phyloP scores from a whole-genome alignment of 2,113 vertebrate species.

The Eclectus roratus region DNA sequence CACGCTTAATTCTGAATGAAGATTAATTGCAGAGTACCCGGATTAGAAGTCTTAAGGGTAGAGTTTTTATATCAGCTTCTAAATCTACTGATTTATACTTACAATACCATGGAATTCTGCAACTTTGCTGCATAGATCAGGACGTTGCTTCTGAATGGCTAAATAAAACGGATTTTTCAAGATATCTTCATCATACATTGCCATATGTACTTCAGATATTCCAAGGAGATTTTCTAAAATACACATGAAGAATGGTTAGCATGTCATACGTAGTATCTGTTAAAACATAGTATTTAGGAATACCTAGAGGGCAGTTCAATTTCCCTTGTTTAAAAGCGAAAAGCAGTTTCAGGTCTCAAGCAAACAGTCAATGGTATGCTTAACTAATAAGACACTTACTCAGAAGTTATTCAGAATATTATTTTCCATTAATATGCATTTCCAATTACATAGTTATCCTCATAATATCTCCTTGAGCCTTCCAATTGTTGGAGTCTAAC shows the following conservation, averaged over 20 bases:
- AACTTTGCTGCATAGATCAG: conserved; percentile 86
- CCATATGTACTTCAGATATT: conserved; percentile 85
- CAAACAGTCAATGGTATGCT: neutral
- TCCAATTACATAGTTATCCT: neutral
- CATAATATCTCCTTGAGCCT: neutral
- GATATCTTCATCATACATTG: conserved; percentile 97
- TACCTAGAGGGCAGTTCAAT: neutral
- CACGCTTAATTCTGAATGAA: neutral
- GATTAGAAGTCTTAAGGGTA: neutral
- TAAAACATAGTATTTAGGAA: neutral
- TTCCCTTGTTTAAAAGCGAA: neutral
- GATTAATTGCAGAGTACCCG: neutral
- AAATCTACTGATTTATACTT: conserved; percentile 56
- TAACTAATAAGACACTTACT: neutral
- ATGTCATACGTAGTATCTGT: neutral
- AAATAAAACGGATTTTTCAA: conserved; percentile 94
- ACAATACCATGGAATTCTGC: conserved; percentile 90
- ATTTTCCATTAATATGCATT: neutral
- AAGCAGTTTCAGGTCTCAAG: neutral
- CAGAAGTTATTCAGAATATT: neutral
- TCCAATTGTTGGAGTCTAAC: neutral
- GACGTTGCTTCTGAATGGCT: conserved; percentile 88
- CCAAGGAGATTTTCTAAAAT: conserved; percentile 48
- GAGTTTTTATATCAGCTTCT: neutral
- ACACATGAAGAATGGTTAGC: neutral